Conservation (phyloP, 2,888 invertebrate species). For the Horisme vitalbata region DNA sequence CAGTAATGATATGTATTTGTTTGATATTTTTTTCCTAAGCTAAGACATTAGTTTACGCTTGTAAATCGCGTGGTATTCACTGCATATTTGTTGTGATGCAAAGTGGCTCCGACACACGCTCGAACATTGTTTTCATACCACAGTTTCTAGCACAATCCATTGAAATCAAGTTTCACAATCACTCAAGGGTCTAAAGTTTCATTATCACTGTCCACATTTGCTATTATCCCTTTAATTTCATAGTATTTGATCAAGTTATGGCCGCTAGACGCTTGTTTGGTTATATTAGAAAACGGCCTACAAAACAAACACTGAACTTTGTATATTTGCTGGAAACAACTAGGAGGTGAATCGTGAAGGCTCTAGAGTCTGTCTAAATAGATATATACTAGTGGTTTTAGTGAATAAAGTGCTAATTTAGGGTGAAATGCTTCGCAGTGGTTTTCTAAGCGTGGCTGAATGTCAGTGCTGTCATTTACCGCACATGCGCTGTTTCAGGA, state of each 20-base stretch:
- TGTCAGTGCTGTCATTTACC: slow-evolving; percentile 64
- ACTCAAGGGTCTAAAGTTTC: slow-evolving; percentile 40
- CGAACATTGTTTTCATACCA: slow-evolving; percentile 27
- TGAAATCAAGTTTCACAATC: slow-evolving; percentile 29
- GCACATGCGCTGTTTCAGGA: slow-evolving; percentile 58
- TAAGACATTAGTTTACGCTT: slow-evolving; percentile 48
- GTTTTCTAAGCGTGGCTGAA: slow-evolving; percentile 65
- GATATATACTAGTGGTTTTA: slow-evolving; percentile 28
- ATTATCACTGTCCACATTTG: slow-evolving; percentile 39
- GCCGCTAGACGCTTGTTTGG: slow-evolving; percentile 50
- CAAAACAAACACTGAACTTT: slow-evolving; percentile 39
- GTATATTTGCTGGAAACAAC: slow-evolving; percentile 23
- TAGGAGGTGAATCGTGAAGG: slow-evolving; percentile 13
- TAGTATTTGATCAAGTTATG: slow-evolving; percentile 55
- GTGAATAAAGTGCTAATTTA: slow-evolving; percentile 48
- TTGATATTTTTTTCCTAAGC: slow-evolving; percentile 50
- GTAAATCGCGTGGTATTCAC: slow-evolving; percentile 31
- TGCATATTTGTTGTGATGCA: slow-evolving; percentile 40
- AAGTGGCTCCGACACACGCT: slow-evolving; percentile 31
- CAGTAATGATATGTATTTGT: slow-evolving; percentile 77
- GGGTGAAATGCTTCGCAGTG: slow-evolving; percentile 58
- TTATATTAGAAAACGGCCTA: slow-evolving; percentile 44
- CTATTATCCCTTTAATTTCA: slow-evolving; percentile 47
- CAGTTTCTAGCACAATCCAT: slow-evolving; percentile 30
- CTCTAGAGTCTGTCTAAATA: slow-evolving; percentile 23